These are phyloP conservation scores for Neotoxoptera formosana DNA, from an alignment of 1,140 invertebrate genomes.

Conservation along the genomic window DNA sequence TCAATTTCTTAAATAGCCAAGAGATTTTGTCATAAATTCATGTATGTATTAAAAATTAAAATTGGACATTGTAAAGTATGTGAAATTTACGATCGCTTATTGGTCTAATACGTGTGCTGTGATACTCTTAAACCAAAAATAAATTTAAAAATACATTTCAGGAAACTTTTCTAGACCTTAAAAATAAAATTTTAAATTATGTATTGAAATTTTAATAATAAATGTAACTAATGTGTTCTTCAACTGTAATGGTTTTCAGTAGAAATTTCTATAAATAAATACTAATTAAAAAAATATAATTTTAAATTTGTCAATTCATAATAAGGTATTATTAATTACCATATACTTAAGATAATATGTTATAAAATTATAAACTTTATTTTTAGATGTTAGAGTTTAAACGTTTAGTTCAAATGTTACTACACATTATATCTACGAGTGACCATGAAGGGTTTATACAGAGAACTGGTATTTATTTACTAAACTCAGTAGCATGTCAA, in stretches of 20 bases:
- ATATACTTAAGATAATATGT: neutral
- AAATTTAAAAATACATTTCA: no score
- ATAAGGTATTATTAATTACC: no score
- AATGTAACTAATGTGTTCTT: neutral
- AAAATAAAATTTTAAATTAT: neutral
- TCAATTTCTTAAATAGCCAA: no score
- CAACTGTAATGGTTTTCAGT: neutral
- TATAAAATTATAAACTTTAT: constrained; percentile 58
- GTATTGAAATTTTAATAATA: neutral
- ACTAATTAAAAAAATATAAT: neutral
- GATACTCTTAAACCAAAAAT: neutral
- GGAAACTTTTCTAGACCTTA: no score
- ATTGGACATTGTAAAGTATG: no score
- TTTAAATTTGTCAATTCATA: neutral
- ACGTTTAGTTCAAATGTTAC: constrained; percentile 82
- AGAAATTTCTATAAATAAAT: neutral
- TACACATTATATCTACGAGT: constrained; percentile 83
- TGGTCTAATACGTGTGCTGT: no score
- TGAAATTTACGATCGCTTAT: no score
- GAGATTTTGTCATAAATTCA: no score
- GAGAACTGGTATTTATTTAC: constrained; percentile 90
- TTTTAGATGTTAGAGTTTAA: constrained; percentile 89
- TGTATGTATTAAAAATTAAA: no score
- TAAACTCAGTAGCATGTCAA: constrained; percentile 95
- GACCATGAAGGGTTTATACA: constrained; percentile 91